Evolutionary conservation across 2,888 invertebrate genomes (phyloP).

Genomic region (Cotesia congregata): DNA sequence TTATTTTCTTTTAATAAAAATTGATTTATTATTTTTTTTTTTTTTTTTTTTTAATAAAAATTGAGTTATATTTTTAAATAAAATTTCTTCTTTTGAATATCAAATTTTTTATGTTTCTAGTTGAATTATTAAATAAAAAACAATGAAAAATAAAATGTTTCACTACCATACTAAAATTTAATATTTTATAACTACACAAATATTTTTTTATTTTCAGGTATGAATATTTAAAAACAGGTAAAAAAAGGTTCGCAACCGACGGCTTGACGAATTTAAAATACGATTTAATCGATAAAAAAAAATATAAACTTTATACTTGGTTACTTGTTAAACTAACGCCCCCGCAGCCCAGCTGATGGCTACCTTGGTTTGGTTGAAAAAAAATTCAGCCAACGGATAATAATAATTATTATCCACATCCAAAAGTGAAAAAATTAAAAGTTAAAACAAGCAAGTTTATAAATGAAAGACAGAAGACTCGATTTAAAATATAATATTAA

Average conservation of each 20-base stretch:
- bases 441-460: slow-evolving; percentile 28
- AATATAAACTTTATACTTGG: slow-evolving; percentile 86
- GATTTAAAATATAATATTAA: background rate
- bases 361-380: slow-evolving; percentile 66
- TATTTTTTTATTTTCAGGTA: slow-evolving; percentile 75
- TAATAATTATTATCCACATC: background rate
- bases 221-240: slow-evolving; percentile 87
- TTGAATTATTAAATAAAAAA: no score
- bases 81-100: no score
- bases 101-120: no score
- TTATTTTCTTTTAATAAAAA: no score
- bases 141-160: no score
- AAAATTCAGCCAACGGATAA: background rate
- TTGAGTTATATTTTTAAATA: no score
- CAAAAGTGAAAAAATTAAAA: slow-evolving; percentile 3
- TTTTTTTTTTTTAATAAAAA: no score
- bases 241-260: slow-evolving; percentile 86
- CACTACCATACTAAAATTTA: slow-evolving; percentile 24
- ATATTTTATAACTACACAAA: background rate
- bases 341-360: slow-evolving; percentile 80
- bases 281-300: slow-evolving; percentile 77
- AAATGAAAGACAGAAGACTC: background rate
- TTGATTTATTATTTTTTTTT: no score
- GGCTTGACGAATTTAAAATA: slow-evolving; percentile 90
- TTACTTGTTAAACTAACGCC: slow-evolving; percentile 82